phyloP scores from a whole-genome alignment of 2,113 vertebrate species.

The Eonycteris spelaea region DNA sequence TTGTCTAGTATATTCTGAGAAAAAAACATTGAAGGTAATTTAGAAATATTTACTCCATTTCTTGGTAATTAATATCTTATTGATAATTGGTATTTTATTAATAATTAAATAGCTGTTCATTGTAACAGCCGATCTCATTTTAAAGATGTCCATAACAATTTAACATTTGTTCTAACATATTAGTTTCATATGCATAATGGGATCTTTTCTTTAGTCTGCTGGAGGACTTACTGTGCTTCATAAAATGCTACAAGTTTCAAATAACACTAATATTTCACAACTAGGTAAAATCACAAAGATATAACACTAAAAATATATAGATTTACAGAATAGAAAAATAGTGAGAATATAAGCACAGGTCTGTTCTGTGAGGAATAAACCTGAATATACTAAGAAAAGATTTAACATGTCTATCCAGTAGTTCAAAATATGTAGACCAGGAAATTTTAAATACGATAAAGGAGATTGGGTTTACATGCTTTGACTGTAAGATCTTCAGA shows the following conservation, averaged over 20 bases:
- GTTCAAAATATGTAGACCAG: background rate
- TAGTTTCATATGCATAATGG: background rate
- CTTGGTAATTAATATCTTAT: background rate
- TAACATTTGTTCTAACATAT: background rate
- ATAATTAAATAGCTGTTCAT: background rate
- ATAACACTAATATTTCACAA: background rate
- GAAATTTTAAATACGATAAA: background rate
- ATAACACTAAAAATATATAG: background rate
- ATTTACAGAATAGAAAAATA: background rate
- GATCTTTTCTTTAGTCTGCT: background rate
- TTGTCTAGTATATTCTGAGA: background rate
- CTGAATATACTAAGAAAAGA: background rate
- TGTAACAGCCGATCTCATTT: background rate
- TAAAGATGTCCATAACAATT: background rate
- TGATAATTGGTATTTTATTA: background rate
- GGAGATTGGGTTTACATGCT: background rate
- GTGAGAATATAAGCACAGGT: background rate
- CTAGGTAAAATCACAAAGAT: background rate
- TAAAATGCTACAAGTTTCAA: background rate
- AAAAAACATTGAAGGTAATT: background rate
- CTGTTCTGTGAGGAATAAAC: background rate
- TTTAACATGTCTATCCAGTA: background rate
- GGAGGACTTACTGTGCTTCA: background rate
- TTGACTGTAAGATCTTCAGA: background rate
- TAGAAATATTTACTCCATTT: conserved; percentile 4